A percentile compares a stretch with the other conserved stretches of the same genome.
Evolutionary conservation across 2,888 invertebrate species (phyloP).

Genomic region (Heliconius erato): DNA sequence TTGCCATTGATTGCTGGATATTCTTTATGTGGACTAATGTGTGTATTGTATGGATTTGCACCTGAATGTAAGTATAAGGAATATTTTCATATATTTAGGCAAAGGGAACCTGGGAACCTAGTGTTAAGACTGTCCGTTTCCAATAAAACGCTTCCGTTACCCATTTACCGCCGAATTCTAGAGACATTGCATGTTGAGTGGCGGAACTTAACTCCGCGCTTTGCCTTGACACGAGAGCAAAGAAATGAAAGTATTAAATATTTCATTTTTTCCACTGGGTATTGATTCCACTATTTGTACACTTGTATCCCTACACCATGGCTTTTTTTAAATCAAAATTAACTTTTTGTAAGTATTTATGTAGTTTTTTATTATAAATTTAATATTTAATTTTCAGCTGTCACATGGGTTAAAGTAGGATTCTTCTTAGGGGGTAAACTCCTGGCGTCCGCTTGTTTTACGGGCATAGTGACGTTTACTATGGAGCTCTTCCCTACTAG

Average conservation of each 20-base stretch:
- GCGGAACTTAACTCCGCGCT: no score
- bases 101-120: background rate
- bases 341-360: no score
- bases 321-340: no score
- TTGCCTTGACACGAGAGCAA: no score
- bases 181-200: no score
- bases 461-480: slow-evolving; percentile 86
- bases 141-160: no score
- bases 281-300: no score
- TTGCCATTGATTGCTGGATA: slow-evolving; percentile 69
- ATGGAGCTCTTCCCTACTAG: slow-evolving; percentile 89
- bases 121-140: background rate
- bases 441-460: slow-evolving; percentile 87
- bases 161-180: no score
- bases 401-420: slow-evolving; percentile 67
- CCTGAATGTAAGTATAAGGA: slow-evolving; percentile 62
- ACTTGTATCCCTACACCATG: no score
- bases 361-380: no score
- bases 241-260: no score
- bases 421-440: slow-evolving; percentile 87
- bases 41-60: slow-evolving; percentile 64
- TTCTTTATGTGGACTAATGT: slow-evolving; percentile 63
- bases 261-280: no score
- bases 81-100: background rate
- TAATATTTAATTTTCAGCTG: slow-evolving; percentile 54